Evolutionary conservation across 2,888 invertebrate species (phyloP).

Genomic region (Tuta absoluta): DNA sequence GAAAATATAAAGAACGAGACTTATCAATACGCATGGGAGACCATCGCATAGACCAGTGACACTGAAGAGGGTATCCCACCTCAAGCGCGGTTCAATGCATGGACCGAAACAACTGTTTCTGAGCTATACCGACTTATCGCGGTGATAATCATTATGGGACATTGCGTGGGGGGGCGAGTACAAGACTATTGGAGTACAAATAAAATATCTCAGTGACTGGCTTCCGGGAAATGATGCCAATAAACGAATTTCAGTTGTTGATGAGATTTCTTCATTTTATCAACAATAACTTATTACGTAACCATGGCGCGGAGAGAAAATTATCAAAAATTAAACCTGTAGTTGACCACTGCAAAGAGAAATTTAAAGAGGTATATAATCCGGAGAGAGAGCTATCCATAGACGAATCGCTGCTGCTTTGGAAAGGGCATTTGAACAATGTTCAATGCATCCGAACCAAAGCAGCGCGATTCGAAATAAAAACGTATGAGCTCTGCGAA

Average conservation of each 20-base stretch:
- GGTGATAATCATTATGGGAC: neutral
- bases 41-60: neutral
- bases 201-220: neutral
- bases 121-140: neutral
- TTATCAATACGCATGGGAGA: neutral
- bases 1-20: neutral
- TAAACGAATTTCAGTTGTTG: neutral
- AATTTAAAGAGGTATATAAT: constrained; percentile 27
- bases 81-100: neutral
- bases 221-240: constrained; percentile 4
- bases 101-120: neutral
- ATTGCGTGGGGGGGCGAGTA: neutral
- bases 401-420: constrained; percentile 35
- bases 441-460: constrained; percentile 37
- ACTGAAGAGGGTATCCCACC: neutral
- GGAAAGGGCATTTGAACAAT: constrained; percentile 31
- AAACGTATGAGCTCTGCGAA: constrained; percentile 36
- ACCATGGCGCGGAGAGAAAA: constrained; percentile 22
- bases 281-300: neutral
- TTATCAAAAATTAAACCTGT: constrained; percentile 34
- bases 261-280: constrained; percentile 5
- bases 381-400: constrained; percentile 30
- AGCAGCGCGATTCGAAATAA: constrained; percentile 36
- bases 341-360: constrained; percentile 33
- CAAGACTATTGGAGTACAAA: neutral